These are phyloP conservation scores for Nothocercus nigrocapillus DNA, from an alignment of 2,113 vertebrate genomes.

Conservation along the genomic window DNA sequence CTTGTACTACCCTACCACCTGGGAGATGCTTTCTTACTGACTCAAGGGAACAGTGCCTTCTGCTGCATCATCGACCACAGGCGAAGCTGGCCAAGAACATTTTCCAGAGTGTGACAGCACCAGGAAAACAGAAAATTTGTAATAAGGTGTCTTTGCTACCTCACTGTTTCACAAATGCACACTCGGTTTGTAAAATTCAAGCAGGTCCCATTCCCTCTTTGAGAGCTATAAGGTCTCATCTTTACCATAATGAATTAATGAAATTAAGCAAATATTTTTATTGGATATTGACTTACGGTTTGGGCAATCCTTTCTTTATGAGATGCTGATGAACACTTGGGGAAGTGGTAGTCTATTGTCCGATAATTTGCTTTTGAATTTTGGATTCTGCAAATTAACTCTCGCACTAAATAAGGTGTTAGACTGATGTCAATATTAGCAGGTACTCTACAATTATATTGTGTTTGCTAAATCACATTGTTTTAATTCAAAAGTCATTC, in stretches of 20 bases:
- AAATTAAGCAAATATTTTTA: slow-evolving; percentile 22
- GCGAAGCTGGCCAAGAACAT: slow-evolving; percentile 2
- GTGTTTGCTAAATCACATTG: slow-evolving; percentile 53
- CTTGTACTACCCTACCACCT: not conserved
- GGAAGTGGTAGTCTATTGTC: slow-evolving; percentile 11
- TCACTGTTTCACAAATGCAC: not conserved
- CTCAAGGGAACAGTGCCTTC: slow-evolving; percentile 26
- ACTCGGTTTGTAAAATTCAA: not conserved
- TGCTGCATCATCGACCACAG: not conserved
- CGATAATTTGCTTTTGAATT: slow-evolving; percentile 58
- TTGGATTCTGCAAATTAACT: slow-evolving; percentile 50
- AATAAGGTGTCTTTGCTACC: not conserved
- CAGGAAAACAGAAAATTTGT: not conserved
- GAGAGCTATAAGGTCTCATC: not conserved
- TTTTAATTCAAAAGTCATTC: slow-evolving; percentile 47
- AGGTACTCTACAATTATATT: slow-evolving; percentile 49
- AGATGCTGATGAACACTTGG: slow-evolving; percentile 16
- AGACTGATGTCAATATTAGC: slow-evolving; percentile 64
- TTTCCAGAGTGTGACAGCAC: not conserved
- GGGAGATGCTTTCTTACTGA: not conserved
- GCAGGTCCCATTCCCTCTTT: not conserved
- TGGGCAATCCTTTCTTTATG: not conserved
- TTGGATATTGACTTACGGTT: not conserved
- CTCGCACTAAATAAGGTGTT: slow-evolving; percentile 39
- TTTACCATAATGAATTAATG: not conserved